phyloP scores from a whole-genome alignment of 2,797 vertebrate species.

The Spinibarbus caldwelli region DNA sequence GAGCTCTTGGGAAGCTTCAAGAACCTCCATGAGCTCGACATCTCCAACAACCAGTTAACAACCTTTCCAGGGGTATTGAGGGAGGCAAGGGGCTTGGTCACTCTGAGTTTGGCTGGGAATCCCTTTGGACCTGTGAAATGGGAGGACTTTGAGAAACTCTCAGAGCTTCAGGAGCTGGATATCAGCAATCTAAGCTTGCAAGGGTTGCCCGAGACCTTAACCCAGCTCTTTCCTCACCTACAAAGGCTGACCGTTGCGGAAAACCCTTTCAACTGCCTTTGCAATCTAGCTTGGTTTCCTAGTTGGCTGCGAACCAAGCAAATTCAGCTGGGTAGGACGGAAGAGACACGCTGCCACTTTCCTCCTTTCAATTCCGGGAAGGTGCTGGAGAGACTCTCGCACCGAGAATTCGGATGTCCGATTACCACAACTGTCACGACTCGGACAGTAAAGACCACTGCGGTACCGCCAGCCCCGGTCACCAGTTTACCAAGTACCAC shows the following conservation, averaged over 20 bases:
- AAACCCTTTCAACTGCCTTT: constrained; percentile 96
- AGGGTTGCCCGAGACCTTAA: constrained; percentile 84
- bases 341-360: constrained; percentile 96
- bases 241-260: constrained; percentile 81
- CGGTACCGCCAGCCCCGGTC: constrained; percentile 62
- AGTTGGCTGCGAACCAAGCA: constrained; percentile 82
- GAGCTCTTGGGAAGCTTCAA: constrained; percentile 82
- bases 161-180: constrained; percentile 87
- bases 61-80: constrained; percentile 78
- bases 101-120: constrained; percentile 87
- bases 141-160: constrained; percentile 82
- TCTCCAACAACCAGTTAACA: constrained; percentile 89
- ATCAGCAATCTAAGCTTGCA: constrained; percentile 91
- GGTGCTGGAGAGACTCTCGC: constrained; percentile 84
- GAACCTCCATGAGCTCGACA: constrained; percentile 91
- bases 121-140: constrained; percentile 82
- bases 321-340: constrained; percentile 76
- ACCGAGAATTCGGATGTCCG: constrained; percentile 90
- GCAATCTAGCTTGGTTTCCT: constrained; percentile 90
- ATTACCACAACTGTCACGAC: constrained; percentile 80
- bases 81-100: constrained; percentile 83
- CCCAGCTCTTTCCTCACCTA: constrained; percentile 83
- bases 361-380: constrained; percentile 89
- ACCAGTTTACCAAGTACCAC: constrained; percentile 56
- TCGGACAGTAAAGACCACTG: constrained; percentile 68